Base-by-base conservation (phyloP, 2,113 vertebrate species). In the Aspidoscelis tigris region DNA sequence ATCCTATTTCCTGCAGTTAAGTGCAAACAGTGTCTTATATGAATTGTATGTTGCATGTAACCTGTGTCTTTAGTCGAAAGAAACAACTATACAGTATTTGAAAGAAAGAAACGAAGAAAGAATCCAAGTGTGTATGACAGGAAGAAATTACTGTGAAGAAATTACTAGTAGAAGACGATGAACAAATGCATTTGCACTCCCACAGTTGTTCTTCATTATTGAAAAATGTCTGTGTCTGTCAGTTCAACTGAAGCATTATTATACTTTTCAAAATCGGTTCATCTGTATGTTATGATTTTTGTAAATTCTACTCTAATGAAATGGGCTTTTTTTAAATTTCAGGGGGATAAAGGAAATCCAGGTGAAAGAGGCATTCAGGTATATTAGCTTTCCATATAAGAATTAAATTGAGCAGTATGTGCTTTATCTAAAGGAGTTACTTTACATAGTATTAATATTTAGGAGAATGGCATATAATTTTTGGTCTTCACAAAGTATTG, bases 351-450 rank as follows among this genome's bases (percentile, higher is more conserved):
- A 94, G 97, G 97, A 93, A 95, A 82, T 82, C 89, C 87, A 89
- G 97, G 96, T 86, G 96, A 96, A 94, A 93, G 70, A 88, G 97
- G 97, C 26, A 89, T 86, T 80, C 95, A 97, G 96, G 97, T 97
- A 95, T 55, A 71, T 74, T 47, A 73, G 26, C 84, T 87, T 70
- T 73, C 89, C 69, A 47, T 18, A 61, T 16, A 18, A 18, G 58
- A 61, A 61, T 16, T 18, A 16, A 61, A 61, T 50, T 50, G 39
- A 26, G 43, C 0, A 58, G 81, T 76, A 55, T 41, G 76, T 47
- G 39, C 2, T 21, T 74, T 9, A 9, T 44, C 20, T 73, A 81
- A 44, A 33, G 44, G 0, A 73, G 2, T 85, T 21, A 78, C 80
- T 88, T 26, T 71, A 69, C 68, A 11, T 66, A 6, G 9, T 55